Base-by-base conservation (phyloP, 2,797 vertebrate species). In the Darevskia mixta region DNA sequence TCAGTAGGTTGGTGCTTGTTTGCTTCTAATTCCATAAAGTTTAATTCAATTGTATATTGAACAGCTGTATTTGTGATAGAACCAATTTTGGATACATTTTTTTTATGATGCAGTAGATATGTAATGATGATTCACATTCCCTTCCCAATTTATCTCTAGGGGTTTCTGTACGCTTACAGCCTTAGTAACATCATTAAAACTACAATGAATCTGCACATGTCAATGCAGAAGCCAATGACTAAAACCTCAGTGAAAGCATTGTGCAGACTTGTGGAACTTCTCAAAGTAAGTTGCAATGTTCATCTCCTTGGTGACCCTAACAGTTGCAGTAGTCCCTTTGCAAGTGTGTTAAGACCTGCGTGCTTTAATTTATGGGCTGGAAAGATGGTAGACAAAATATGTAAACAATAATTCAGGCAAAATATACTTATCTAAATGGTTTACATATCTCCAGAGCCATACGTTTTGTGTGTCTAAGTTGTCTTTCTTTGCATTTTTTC, bases 141-240 rank as follows among this genome's bases (percentile, higher is more conserved):
- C 82, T n/a, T 81, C 71, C 49, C 0, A 84, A 88, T 92, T 91
- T 94, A 72, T 94, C 93, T 95, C 67, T 93, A 99, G 99, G 99
- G 99, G 69, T 98, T 99, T 95, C 97, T 99, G 83, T 99, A 99
- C 90, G 98, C 99, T 0, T 99, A 99, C 92, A 98, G 98, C 96
- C 98, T 99, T 96, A 97, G 98, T 95, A 99, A 97, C 94, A 98
- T 98, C 85, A 97, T 99, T 95, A 99, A 98, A 97, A 99, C 98
- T 61, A 99, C 98, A 77, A 99, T 99, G 99, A 99, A 99, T 95
- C 98, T 99, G 95, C 98, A 99, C 94, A 98, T 99, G 98, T 99
- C 99, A 29, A 98, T 98, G 98, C 99, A 99, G 96, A 98, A 98
- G 90, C 99, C 99, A 91, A 99, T 99, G 99, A 99, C 99, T 90